Conservation (phyloP, 2,797 vertebrate species). For the Lacerta bilineata region DNA sequence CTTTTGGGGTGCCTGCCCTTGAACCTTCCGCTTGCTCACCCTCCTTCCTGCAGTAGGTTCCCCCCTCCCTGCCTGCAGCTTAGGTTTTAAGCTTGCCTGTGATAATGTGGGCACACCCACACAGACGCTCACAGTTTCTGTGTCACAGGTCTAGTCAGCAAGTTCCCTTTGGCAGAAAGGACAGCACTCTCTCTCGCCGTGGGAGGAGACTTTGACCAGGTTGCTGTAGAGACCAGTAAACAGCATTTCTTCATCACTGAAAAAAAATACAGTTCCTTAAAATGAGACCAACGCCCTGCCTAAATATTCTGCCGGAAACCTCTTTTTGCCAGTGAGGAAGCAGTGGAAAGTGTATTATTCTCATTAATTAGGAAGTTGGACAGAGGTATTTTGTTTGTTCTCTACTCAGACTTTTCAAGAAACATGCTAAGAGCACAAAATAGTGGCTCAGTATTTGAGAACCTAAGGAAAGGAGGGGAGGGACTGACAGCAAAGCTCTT, state of each 20-base stretch:
- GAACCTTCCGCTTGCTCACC: background rate
- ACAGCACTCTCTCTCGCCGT: slow-evolving; percentile 49
- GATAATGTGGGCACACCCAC: slow-evolving; percentile 40
- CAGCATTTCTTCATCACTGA: slow-evolving; percentile 71
- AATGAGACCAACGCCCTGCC: slow-evolving; percentile 62
- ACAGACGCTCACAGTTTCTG: slow-evolving; percentile 66
- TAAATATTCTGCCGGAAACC: slow-evolving; percentile 40
- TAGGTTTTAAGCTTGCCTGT: background rate
- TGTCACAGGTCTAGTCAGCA: slow-evolving; percentile 56
- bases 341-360: background rate
- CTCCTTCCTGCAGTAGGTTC: background rate
- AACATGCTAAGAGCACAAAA: background rate
- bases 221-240: slow-evolving; percentile 75
- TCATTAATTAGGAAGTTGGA: background rate
- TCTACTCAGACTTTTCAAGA: background rate
- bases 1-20: background rate
- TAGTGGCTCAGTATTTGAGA: background rate
- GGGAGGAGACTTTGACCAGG: slow-evolving; percentile 56
- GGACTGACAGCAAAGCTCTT: too few species aligned
- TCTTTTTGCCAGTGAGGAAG: slow-evolving; percentile 6
- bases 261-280: slow-evolving; percentile 38
- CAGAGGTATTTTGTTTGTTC: background rate
- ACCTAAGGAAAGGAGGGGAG: background rate
- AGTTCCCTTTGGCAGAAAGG: slow-evolving; percentile 54
- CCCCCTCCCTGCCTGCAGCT: too few species aligned